Conservation (phyloP, 2,888 invertebrate species). For the Latrodectus elegans region DNA sequence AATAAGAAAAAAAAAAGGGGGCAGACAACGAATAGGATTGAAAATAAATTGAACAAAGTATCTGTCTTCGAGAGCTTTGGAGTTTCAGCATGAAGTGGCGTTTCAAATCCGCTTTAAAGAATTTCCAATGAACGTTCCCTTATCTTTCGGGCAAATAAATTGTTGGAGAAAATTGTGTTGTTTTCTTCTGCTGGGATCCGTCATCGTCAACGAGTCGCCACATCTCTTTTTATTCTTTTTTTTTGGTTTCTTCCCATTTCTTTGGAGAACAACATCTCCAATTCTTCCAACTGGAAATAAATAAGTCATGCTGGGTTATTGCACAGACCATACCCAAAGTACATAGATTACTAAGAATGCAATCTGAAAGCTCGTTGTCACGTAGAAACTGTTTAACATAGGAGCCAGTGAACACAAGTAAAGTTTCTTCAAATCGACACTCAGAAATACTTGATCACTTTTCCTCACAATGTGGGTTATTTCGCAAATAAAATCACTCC, state of each 20-base stretch:
- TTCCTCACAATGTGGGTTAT: too few species aligned
- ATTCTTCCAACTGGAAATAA: constrained; percentile 31
- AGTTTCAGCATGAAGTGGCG: constrained; percentile 33
- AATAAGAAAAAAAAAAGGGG: constrained; percentile 10
- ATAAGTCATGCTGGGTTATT: constrained; percentile 19
- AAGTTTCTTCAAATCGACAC: not conserved
- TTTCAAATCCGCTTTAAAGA: constrained; percentile 57
- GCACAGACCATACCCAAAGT: not conserved
- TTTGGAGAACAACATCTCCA: constrained; percentile 4
- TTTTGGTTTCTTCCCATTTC: constrained; percentile 7
- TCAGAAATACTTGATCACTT: not conserved
- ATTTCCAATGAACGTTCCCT: constrained; percentile 48
- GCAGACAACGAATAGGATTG: constrained; percentile 31
- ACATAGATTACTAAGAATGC: not conserved
- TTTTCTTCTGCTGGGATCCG: constrained; percentile 29
- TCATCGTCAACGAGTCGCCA: constrained; percentile 29
- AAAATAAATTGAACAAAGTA: constrained; percentile 53
- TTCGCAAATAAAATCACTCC: too few species aligned
- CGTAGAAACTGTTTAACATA: not conserved
- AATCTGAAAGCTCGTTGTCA: not conserved
- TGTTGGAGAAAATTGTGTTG: constrained; percentile 47
- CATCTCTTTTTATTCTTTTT: constrained; percentile 10
- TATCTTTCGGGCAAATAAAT: constrained; percentile 53
- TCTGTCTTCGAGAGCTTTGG: constrained; percentile 47
- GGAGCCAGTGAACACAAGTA: not conserved